Conservation (phyloP, 2,113 vertebrate genomes). For the Aspiorhynchus laticeps region DNA sequence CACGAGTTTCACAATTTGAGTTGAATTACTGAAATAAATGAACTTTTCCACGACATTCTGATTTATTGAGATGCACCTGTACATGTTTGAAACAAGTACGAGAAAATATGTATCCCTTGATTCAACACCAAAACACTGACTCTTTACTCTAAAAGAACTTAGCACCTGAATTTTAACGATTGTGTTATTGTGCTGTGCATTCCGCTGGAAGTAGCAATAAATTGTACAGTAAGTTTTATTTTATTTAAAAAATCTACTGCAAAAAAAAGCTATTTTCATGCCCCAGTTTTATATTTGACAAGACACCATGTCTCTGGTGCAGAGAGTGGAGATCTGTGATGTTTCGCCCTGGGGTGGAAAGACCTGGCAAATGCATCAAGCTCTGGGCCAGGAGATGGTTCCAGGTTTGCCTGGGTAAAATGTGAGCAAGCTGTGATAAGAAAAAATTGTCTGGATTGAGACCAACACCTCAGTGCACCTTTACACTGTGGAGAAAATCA, state of each 20-base stretch:
- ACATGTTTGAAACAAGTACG: neutral
- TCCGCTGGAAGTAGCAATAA: neutral
- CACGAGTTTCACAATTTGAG: no score
- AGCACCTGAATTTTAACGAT: no score
- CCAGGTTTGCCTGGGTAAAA: slow-evolving; percentile 12
- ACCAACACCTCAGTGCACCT: neutral
- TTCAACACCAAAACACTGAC: neutral
- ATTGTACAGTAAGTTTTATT: neutral
- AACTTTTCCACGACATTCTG: no score
- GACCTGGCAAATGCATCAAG: slow-evolving; percentile 9
- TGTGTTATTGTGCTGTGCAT: no score
- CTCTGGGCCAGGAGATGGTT: neutral
- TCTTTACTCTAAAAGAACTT: no score
- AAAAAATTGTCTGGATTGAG: slow-evolving; percentile 1
- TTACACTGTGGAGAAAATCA: neutral
- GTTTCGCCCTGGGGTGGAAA: neutral
- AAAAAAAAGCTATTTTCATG: neutral
- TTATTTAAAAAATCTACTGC: neutral
- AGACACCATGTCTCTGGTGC: neutral
- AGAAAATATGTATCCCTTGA: neutral
- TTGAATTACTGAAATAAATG: no score
- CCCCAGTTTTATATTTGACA: neutral
- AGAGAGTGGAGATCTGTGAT: neutral
- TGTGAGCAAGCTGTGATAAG: slow-evolving; percentile 29
- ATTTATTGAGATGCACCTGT: no score